Percentiles rank a stretch among this genome's conserved stretches.
Evolutionary conservation across 1,140 invertebrate genomes (phyloP).

Genomic region (Temnothorax longispinosus): DNA sequence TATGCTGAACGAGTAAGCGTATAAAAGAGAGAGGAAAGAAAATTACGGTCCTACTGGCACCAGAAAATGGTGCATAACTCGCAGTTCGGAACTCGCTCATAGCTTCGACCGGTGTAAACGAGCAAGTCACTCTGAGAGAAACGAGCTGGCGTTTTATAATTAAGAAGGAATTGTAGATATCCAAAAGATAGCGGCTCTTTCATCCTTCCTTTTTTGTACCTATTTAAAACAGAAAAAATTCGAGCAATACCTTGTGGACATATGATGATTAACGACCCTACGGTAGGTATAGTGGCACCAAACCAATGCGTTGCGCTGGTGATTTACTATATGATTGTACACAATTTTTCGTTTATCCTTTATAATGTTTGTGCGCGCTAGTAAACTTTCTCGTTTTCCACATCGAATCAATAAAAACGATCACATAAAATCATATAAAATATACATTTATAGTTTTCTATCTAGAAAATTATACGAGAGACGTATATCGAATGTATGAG

Average conservation of each 20-base stretch:
- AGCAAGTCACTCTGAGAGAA: not conserved
- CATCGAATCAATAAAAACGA: not conserved
- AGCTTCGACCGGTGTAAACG: constrained; percentile 1
- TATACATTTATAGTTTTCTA: not conserved
- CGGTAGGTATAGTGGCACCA: not conserved
- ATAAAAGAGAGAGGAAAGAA: constrained; percentile 23
- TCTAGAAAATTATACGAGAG: not conserved
- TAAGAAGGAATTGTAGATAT: constrained; percentile 48
- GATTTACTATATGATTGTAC: constrained; percentile 23
- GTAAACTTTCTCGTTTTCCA: constrained; percentile 3
- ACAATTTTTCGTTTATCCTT: constrained; percentile 20
- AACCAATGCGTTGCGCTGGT: not conserved
- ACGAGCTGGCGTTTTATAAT: constrained; percentile 49
- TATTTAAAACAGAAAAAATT: constrained; percentile 31
- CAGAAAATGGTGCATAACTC: constrained; percentile 39
- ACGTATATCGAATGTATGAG: not conserved
- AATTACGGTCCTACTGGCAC: constrained; percentile 54
- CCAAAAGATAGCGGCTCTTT: not conserved
- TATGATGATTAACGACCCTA: constrained; percentile 42
- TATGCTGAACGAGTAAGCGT: constrained; percentile 58
- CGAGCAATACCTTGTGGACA: constrained; percentile 25
- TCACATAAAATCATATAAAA: not conserved
- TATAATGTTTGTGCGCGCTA: not conserved
- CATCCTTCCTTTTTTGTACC: not conserved
- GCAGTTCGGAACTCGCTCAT: constrained; percentile 47